Percentiles rank a stretch among this genome's conserved stretches.
phyloP scores from a whole-genome alignment of 2,113 vertebrate species.

The Oenanthe melanoleuca region DNA sequence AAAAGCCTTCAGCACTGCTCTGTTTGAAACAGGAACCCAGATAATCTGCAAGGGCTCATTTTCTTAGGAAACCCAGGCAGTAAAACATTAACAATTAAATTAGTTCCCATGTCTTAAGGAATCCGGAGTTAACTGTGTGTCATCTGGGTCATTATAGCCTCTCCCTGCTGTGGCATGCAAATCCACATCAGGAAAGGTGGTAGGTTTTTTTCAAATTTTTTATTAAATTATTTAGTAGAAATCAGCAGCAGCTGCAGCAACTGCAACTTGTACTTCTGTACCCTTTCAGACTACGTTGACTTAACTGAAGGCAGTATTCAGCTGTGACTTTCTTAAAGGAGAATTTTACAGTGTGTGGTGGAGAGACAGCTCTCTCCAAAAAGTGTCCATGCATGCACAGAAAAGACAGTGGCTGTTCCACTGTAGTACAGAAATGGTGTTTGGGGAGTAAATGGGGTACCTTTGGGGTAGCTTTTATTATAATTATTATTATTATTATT shows the following conservation, averaged over 20 bases:
- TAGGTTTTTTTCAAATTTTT: background rate
- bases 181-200: background rate
- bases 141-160: background rate
- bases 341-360: background rate
- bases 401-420: background rate
- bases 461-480: background rate
- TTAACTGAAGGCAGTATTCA: background rate
- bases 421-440: background rate
- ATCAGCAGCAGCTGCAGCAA: background rate
- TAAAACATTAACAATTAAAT: constrained; percentile 19
- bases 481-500: background rate
- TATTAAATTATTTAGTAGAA: background rate
- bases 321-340: background rate
- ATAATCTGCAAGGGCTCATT: constrained; percentile 1
- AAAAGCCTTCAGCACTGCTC: background rate
- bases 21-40: constrained; percentile 4
- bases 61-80: constrained; percentile 16
- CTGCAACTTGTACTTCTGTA: background rate
- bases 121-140: background rate
- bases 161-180: background rate
- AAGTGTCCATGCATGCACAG: background rate
- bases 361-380: background rate
- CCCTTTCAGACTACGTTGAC: background rate
- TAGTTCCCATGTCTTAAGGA: background rate
- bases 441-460: background rate